Evolutionary conservation across 2,797 vertebrate species (phyloP).

Genomic region (Ptychadena robeensis): DNA sequence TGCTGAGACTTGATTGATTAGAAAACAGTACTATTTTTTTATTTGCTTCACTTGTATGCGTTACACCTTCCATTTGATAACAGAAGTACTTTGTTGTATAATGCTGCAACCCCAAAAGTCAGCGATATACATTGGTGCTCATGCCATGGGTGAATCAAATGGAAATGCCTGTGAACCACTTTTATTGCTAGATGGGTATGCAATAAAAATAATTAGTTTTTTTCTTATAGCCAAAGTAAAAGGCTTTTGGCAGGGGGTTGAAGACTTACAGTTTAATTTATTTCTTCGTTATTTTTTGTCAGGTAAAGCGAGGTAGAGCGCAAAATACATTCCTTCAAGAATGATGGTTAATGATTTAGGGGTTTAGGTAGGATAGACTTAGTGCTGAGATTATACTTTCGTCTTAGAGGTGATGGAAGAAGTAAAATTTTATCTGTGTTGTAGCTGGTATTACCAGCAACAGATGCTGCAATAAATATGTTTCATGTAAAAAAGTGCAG

Average conservation of each 20-base stretch:
- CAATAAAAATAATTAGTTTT: conserved; percentile 18
- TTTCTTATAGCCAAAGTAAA: conserved; percentile 15
- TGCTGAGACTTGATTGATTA: not conserved
- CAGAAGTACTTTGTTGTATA: not conserved
- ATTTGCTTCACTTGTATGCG: not conserved
- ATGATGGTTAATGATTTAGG: conserved; percentile 74
- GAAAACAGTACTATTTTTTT: not conserved
- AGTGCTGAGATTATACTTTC: conserved; percentile 75
- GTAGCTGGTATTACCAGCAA: conserved; percentile 82
- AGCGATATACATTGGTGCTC: not conserved
- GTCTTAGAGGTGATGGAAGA: conserved; percentile 82
- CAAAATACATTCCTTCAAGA: conserved; percentile 80
- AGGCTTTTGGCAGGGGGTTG: conserved; percentile 58
- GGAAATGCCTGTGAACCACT: not conserved
- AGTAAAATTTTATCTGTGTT: conserved; percentile 75
- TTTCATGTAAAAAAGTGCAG: conserved; percentile 90
- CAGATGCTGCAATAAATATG: conserved; percentile 81
- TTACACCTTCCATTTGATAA: not conserved
- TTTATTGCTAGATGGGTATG: conserved; percentile 28
- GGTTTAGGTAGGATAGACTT: conserved; percentile 73
- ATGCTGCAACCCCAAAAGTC: not conserved
- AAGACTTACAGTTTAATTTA: conserved; percentile 81
- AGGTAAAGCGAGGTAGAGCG: conserved; percentile 75
- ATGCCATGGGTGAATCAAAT: not conserved
- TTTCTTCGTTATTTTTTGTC: conserved; percentile 79